These are phyloP conservation scores for Hoplias malabaricus DNA, from an alignment of 2,113 vertebrate species.

Conservation along the genomic window DNA sequence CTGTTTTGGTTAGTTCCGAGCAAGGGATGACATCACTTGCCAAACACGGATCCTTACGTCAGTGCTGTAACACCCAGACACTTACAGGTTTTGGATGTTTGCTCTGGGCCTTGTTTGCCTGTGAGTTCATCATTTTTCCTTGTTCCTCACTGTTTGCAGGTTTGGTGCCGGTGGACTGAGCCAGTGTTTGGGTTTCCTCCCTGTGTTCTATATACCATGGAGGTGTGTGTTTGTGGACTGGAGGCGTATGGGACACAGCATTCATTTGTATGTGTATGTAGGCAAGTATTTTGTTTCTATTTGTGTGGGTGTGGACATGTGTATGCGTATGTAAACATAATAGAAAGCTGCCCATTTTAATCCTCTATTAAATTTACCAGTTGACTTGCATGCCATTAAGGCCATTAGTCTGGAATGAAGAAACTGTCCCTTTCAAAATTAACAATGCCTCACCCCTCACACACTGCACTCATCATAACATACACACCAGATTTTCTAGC, in stretches of 20 bases:
- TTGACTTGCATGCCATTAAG: conserved; percentile 52
- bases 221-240: conserved; percentile 18
- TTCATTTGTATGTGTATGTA: conserved; percentile 6
- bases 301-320: neutral
- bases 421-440: conserved; percentile 42
- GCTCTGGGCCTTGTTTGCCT: conserved; percentile 43
- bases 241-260: neutral
- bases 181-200: neutral
- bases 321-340: conserved; percentile 7
- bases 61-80: conserved; percentile 45
- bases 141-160: neutral
- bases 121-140: conserved; percentile 42
- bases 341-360: conserved; percentile 45
- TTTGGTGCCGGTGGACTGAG: conserved; percentile 1
- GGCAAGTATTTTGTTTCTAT: conserved; percentile 17
- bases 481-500: conserved; percentile 33
- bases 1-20: conserved; percentile 46
- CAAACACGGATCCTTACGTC: conserved; percentile 55
- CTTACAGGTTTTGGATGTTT: conserved; percentile 47
- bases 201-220: conserved; percentile 23
- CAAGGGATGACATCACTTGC: conserved; percentile 64
- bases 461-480: conserved; percentile 51
- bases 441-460: conserved; percentile 54
- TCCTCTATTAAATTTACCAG: conserved; percentile 54
- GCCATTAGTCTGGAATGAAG: conserved; percentile 49